These are phyloP conservation scores for Zygothrica quintamaculata DNA, from an alignment of 2,888 invertebrate genomes.

Conservation along the genomic window DNA sequence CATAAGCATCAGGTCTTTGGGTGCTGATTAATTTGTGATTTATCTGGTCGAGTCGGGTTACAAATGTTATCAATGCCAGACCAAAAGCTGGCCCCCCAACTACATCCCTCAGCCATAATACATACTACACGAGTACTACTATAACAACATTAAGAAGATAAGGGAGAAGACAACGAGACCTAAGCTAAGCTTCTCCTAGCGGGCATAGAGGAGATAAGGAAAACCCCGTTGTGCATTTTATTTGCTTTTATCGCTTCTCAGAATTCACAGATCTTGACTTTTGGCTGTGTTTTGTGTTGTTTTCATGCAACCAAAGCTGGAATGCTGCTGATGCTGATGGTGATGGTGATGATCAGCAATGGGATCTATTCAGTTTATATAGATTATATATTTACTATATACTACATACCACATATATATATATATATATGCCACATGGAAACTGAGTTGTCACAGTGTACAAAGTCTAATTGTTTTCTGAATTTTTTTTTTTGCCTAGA, in stretches of 20 bases:
- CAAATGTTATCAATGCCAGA: conserved; percentile 70
- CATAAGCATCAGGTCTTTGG: conserved; percentile 31
- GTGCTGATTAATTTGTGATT: conserved; percentile 74
- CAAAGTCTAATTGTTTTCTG: not conserved
- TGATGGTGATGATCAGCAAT: conserved; percentile 10
- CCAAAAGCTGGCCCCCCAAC: conserved; percentile 56
- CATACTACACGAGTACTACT: conserved; percentile 6
- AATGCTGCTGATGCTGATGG: conserved; percentile 20
- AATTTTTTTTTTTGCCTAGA: not conserved
- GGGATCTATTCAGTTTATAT: conserved; percentile 33
- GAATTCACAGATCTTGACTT: conserved; percentile 34
- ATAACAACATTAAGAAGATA: not conserved
- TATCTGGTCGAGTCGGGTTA: conserved; percentile 74
- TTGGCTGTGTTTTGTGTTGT: conserved; percentile 19
- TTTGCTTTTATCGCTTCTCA: conserved; percentile 14
- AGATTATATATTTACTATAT: too few species aligned
- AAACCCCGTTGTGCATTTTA: conserved; percentile 46
- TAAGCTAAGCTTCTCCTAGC: too few species aligned
- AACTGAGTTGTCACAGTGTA: not conserved
- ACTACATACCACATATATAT: too few species aligned
- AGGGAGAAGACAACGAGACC: conserved; percentile 3
- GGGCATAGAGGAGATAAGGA: conserved; percentile 46
- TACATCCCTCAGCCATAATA: conserved; percentile 1
- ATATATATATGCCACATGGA: conserved; percentile 10
- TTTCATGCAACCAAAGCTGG: conserved; percentile 29